A percentile compares a stretch with the other conserved stretches of the same genome.
Evolutionary conservation across 2,113 vertebrate species (phyloP).

Genomic region (Pedetes capensis): DNA sequence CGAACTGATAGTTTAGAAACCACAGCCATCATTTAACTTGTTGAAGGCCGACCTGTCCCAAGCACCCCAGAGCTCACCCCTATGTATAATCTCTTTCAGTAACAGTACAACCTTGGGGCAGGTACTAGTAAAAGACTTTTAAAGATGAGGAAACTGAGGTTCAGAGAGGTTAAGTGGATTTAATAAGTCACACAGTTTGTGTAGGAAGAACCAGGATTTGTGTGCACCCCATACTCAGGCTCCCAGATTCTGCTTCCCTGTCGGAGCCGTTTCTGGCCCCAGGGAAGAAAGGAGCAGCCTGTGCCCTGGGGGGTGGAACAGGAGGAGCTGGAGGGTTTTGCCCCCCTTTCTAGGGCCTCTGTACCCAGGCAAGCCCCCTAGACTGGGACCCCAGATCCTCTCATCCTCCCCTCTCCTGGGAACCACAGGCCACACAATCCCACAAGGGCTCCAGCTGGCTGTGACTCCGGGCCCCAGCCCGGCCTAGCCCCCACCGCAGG

Average conservation of each 20-base stretch:
- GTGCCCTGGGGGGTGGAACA: background rate
- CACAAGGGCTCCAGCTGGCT: background rate
- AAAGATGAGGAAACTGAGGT: background rate
- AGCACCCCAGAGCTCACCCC: background rate
- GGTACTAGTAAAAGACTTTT: background rate
- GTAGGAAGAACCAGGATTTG: background rate
- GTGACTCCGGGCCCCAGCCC: background rate
- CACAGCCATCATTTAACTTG: background rate
- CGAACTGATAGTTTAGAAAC: background rate
- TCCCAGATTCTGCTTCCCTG: background rate
- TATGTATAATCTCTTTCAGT: background rate
- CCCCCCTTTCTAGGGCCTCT: background rate
- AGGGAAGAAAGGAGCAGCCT: background rate
- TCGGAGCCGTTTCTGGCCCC: background rate
- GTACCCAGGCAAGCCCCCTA: background rate
- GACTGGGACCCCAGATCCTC: background rate
- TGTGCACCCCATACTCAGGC: accelerated
- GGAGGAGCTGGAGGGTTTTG: background rate
- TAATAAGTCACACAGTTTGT: background rate
- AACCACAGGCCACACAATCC: background rate
- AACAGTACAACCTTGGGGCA: background rate
- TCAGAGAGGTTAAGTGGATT: background rate
- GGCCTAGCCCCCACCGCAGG: no score
- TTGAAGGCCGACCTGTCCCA: background rate
- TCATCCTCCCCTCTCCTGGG: background rate